Evolutionary conservation across 2,113 vertebrate genomes (phyloP), one percentile per base, ranked within the genome.

Genomic region (Eonycteris spelaea): DNA sequence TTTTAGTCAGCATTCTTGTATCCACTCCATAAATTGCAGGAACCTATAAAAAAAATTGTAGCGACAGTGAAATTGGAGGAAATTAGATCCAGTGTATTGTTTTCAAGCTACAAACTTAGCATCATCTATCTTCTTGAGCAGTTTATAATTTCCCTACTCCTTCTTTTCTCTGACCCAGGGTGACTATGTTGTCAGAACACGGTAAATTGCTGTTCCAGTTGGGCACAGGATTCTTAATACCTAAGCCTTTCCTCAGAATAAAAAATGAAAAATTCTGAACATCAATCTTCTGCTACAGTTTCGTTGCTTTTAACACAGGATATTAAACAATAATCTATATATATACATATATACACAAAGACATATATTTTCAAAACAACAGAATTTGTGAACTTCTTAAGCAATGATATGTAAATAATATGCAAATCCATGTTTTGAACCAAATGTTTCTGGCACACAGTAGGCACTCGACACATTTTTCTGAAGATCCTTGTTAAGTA

Each of bases 21-120:
- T 99, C 99, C 73, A 99, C 98, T 80, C 99, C 99, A 98, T 98
- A 99, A 65, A 99, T 98, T 0, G 99, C 99, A 96, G 99, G 99
- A 67, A 99, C 98, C 99, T 99, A 95, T 77, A 90, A 97, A 97
- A 86, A 74, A 97, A 95, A 80, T 19, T 83, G 63, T 26, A 95
- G 77, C 90, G 90, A 93, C 84, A 95, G 82, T 67, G 70, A 95
- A 92, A 92, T 61, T 86, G 79, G 65, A 96, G 87, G 77, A 94
- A 94, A 93, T 96, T 92, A 96, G 77, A 97, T 67, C 53, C 70
- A 94, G 55, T 95, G 45, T 70, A 95, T 89, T 96, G 86, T 97
- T 96, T 98, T 90, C 93, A 61, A 93, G 93, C 86, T 96, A 88
- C 24, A 78, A 94, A 84, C 88, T 89, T 89, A 83, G 84, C 35